Evolutionary conservation across 2,888 invertebrate genomes (phyloP), one percentile per base, ranked within the genome.

Genomic region (Parnassius orleans): DNA sequence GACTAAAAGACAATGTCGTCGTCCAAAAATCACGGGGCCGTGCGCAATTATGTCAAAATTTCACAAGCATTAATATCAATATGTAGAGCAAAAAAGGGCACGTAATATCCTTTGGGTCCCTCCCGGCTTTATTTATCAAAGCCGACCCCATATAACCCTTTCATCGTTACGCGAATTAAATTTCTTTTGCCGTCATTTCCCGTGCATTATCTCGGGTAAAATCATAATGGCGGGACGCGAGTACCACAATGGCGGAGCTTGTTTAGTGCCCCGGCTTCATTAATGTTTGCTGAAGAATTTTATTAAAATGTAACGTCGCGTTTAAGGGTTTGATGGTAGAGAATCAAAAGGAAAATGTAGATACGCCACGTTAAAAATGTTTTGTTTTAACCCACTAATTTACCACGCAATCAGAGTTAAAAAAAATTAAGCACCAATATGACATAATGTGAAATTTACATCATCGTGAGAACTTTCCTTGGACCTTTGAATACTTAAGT

Each of bases 131-230:
- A 87, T 89, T 89, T 89, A 88, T 87, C 86, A 87, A 83, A 83
- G 85, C 86, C 84, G 86, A 84, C 87, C 87, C 84, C 78, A 73
- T 71, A 77, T 86, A 90, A 91, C 91, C 91, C 90, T 90, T 91
- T 90, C 90, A 87, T 86, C 87, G 90, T 83, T 88, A 84, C 84
- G 87, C 85, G 90, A 90, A 90, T 91, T 90, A 90, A 90, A 91
- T 90, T 90, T 91, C 90, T 90, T 90, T 90, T 90, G 80, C 87
- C 89, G 90, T 91, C 90, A 91, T 90, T 91, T 91, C 91, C 91
- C 90, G 89, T 90, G 79, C 89, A 90, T 91, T 90, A 90, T 90
- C 90, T 86, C 85, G 88, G 89, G 83, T 88, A 86, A 85, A 88
- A 90, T 89, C 88, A 90, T 90, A 90, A 90, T 90, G 89, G 88